Evolutionary conservation across 2,797 vertebrate genomes (phyloP), one percentile per base, ranked within the genome.

Genomic region (Liparis tanakae): DNA sequence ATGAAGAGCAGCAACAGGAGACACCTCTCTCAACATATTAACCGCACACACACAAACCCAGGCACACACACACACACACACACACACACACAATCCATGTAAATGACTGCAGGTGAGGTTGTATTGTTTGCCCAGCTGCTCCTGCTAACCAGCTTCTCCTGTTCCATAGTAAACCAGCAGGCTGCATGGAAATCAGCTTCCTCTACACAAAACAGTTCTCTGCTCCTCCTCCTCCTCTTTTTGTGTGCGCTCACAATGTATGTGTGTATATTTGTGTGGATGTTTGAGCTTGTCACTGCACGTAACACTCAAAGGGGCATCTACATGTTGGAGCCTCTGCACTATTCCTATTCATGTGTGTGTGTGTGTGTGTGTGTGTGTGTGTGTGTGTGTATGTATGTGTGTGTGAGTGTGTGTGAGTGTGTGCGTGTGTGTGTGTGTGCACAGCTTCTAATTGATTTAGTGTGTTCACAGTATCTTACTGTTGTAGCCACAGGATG

Each of bases 71-170:
- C 54, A 61, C 54, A 70, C 48, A 68, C 71, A 83, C 72, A 57
- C 69, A 58, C 78, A 72, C 54, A 61, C 54, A 70, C 48, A 68
- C 71, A 83, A 67, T 81, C 71, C 80, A 90, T 90, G 89, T 88
- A 89, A 91, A 92, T 90, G 76, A 90, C 82, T 88, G 79, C 88
- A 91, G 92, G 88, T 92, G 91, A 92, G 86, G 80, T 61, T 80
- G 74, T 85, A 87, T 92, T 91, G 88, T 93, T 93, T 92, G 81
- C 79, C 86, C 91, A 91, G 87, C 88, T 93, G 90, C 88, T 86
- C 74, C 80, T 86, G 72, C 82, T 85, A 90, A 89, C 84, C 80
- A 87, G 82, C 74, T 73, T 79, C 80, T 90, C 85, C 70, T 88
- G 81, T 86, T 90, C 87, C 67, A 79, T 66, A 75, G 74, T 78